Percentiles rank a stretch among this genome's conserved stretches.
phyloP scores from a whole-genome alignment of 2,797 vertebrate genomes.

The Adelosebastes latens region DNA sequence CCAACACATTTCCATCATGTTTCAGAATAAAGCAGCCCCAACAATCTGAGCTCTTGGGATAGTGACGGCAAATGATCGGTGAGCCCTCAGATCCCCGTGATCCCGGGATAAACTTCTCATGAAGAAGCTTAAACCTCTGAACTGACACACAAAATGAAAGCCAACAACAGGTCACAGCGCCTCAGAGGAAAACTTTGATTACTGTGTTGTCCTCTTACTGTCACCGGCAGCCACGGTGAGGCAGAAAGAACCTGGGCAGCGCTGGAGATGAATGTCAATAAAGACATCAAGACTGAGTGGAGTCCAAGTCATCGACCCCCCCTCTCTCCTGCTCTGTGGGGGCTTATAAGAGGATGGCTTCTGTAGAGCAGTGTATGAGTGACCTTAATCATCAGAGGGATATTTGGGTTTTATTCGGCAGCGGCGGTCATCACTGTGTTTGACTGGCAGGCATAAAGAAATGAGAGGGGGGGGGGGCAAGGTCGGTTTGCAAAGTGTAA shows the following conservation, averaged over 20 bases:
- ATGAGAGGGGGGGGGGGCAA: constrained; percentile 53
- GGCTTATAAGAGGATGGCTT: constrained; percentile 65
- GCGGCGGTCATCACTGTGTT: constrained; percentile 61
- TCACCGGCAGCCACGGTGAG: not conserved
- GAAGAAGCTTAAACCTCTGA: constrained; percentile 72
- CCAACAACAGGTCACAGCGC: constrained; percentile 73
- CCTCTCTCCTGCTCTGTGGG: not conserved
- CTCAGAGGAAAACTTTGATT: constrained; percentile 57
- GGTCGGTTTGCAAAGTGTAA: constrained; percentile 76
- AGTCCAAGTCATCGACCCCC: constrained; percentile 16
- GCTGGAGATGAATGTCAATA: constrained; percentile 9
- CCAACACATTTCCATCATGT: constrained; percentile 79
- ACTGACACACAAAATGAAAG: constrained; percentile 72
- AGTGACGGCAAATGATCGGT: constrained; percentile 70
- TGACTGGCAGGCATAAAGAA: constrained; percentile 72
- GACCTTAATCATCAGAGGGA: constrained; percentile 84
- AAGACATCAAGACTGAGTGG: constrained; percentile 36
- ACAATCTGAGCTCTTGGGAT: constrained; percentile 70
- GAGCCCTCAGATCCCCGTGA: constrained; percentile 76
- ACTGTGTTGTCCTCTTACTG: constrained; percentile 19
- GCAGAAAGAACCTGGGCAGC: constrained; percentile 30
- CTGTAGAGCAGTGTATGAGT: constrained; percentile 67
- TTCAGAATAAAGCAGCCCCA: constrained; percentile 68
- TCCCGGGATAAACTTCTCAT: constrained; percentile 76
- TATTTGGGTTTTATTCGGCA: constrained; percentile 79